phyloP scores from a whole-genome alignment of 2,797 vertebrate genomes.

The Moxostoma hubbsi region DNA sequence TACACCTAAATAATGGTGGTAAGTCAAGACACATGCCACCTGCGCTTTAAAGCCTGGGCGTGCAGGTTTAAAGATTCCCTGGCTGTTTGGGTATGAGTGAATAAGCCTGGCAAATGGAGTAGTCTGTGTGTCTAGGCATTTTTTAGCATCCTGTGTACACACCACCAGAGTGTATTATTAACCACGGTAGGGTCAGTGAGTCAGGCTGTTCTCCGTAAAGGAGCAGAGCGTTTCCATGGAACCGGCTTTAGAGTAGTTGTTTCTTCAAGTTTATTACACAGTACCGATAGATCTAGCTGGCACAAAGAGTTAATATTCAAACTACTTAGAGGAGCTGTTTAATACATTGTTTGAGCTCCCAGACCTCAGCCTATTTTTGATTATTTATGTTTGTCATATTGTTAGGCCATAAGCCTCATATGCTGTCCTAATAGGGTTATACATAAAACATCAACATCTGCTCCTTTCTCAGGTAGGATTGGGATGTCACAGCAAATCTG shows the following conservation, averaged over 20 bases:
- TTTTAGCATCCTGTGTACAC: conserved; percentile 37
- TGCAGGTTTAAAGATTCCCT: conserved; percentile 36
- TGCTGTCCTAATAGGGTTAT: conserved; percentile 42
- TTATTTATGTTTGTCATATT: conserved; percentile 41
- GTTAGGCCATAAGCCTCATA: conserved; percentile 39
- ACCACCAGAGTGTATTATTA: conserved; percentile 55
- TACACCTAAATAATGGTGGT: background rate
- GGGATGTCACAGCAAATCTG: conserved; percentile 23
- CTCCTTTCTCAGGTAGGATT: conserved; percentile 25
- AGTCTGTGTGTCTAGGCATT: conserved; percentile 48
- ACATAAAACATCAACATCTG: conserved; percentile 57
- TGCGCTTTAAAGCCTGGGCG: background rate
- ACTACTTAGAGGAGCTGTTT: background rate
- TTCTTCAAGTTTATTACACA: conserved; percentile 7
- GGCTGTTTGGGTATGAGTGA: conserved; percentile 40
- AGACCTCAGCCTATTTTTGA: conserved; percentile 36
- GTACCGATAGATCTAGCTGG: background rate
- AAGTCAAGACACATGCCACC: background rate
- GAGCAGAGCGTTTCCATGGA: conserved; percentile 43
- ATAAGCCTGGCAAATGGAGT: conserved; percentile 46
- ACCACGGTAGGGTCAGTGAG: conserved; percentile 51
- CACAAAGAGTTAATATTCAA: conserved; percentile 43
- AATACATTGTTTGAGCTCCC: background rate
- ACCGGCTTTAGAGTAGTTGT: conserved; percentile 26
- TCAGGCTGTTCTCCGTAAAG: conserved; percentile 1